These are phyloP conservation scores for Plutella xylostella DNA, from an alignment of 2,888 invertebrate species.

Conservation along the genomic window DNA sequence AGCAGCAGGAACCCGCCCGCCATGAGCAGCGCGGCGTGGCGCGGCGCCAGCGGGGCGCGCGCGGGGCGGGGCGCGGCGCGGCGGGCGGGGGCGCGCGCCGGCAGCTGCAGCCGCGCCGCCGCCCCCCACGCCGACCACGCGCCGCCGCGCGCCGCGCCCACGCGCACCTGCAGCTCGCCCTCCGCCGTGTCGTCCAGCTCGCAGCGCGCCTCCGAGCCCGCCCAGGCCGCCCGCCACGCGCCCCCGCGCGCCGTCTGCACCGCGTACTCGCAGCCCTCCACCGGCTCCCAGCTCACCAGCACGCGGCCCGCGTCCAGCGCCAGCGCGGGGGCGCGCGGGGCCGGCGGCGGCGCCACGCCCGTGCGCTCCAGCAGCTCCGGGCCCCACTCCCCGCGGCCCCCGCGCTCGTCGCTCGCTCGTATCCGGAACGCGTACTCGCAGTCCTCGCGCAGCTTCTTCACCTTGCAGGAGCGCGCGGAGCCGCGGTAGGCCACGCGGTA, in stretches of 20 bases:
- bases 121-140: constrained; percentile 80
- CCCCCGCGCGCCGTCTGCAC: constrained; percentile 72
- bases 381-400: constrained; percentile 86
- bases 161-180: constrained; percentile 79
- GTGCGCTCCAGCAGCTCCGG: constrained; percentile 78
- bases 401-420: constrained; percentile 83
- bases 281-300: constrained; percentile 57
- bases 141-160: constrained; percentile 79
- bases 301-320: constrained; percentile 46
- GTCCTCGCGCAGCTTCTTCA: constrained; percentile 85
- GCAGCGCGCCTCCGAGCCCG: constrained; percentile 72
- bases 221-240: constrained; percentile 66
- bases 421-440: constrained; percentile 88
- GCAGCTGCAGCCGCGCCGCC: constrained; percentile 69
- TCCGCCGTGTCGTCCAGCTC: constrained; percentile 77
- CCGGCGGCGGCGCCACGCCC: constrained; percentile 82
- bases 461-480: constrained; percentile 81
- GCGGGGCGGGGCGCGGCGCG: constrained; percentile 44
- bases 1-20: constrained; percentile 71
- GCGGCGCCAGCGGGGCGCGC: constrained; percentile 65
- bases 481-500: constrained; percentile 84
- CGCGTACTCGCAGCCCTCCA: constrained; percentile 80
- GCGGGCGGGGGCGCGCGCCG: constrained; percentile 37
- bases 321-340: constrained; percentile 79
- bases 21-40: constrained; percentile 74